phyloP scores from a whole-genome alignment of 2,797 vertebrate genomes.

The Tamandua tetradactyla region DNA sequence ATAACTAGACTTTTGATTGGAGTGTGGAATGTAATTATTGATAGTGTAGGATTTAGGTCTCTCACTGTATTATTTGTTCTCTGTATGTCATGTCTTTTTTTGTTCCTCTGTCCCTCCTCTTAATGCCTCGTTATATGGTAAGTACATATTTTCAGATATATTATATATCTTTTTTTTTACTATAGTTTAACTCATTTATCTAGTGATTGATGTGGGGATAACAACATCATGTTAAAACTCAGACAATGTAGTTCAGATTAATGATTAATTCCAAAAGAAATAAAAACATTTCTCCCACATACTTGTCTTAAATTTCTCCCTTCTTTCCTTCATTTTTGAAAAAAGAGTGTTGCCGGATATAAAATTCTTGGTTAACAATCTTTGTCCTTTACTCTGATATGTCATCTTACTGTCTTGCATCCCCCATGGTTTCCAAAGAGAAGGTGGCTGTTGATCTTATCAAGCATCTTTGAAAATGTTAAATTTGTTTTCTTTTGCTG shows the following conservation, averaged over 20 bases:
- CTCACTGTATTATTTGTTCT: background rate
- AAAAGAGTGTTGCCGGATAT: background rate
- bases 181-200: background rate
- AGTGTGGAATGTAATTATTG: too few relatives aligned
- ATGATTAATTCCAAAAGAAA: too few relatives aligned
- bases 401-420: background rate
- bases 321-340: background rate
- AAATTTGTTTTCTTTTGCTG: background rate
- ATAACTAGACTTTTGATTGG: background rate
- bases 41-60: too few relatives aligned
- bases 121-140: background rate
- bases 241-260: background rate
- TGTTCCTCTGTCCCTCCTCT: background rate
- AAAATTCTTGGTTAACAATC: background rate
- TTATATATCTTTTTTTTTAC: background rate
- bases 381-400: background rate
- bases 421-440: background rate
- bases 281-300: background rate
- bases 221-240: background rate
- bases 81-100: background rate
- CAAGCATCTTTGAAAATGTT: background rate
- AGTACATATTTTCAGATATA: background rate
- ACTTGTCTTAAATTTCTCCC: background rate
- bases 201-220: background rate
- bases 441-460: background rate